Conservation (phyloP, 2,113 vertebrate genomes). For the Paratilapia polleni region DNA sequence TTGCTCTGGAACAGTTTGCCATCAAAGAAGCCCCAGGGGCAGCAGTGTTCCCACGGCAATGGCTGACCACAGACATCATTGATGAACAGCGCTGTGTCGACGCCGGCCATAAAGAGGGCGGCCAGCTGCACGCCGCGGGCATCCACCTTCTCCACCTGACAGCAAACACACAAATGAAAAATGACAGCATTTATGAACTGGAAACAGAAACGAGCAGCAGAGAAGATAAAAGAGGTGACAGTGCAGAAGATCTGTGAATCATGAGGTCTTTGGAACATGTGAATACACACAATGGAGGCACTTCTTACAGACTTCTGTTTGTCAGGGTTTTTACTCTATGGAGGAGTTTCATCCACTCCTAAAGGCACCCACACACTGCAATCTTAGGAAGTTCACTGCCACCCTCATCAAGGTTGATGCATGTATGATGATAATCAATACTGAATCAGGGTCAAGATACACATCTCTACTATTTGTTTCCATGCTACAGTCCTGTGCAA, state of each 20-base stretch:
- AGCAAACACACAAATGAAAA: neutral
- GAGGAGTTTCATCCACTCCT: neutral
- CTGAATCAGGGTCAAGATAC: neutral
- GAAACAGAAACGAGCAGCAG: neutral
- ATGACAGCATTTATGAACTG: neutral
- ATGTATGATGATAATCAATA: neutral
- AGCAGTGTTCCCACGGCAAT: slow-evolving; percentile 94
- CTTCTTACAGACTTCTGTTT: neutral
- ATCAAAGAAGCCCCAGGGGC: slow-evolving; percentile 95
- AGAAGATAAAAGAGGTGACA: neutral
- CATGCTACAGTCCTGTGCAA: no score
- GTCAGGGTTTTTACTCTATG: neutral
- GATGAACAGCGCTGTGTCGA: slow-evolving; percentile 91
- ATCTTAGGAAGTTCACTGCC: neutral
- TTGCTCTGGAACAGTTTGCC: slow-evolving; percentile 95
- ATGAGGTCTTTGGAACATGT: neutral
- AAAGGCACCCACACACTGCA: neutral
- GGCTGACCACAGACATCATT: slow-evolving; percentile 93
- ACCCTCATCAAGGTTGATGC: slow-evolving; percentile 1
- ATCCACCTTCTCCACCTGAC: slow-evolving; percentile 92
- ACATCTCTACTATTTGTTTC: neutral
- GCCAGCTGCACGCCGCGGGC: slow-evolving; percentile 90
- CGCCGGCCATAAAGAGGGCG: slow-evolving; percentile 92
- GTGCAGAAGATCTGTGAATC: neutral
- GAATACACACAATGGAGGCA: neutral